These are phyloP conservation scores for Harpalus rufipes DNA, from an alignment of 2,888 invertebrate genomes.

Conservation along the genomic window DNA sequence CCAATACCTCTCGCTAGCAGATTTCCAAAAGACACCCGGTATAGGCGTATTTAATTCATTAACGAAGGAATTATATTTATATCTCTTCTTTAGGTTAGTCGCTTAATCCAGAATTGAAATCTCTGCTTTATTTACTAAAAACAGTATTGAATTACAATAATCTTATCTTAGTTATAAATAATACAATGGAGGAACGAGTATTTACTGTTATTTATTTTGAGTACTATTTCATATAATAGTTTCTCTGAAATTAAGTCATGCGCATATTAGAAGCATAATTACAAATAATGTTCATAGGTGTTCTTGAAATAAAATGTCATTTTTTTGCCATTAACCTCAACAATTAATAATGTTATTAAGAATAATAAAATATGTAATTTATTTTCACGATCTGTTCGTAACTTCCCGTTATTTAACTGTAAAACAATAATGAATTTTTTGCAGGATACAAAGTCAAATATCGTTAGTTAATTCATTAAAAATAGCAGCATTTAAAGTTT, in stretches of 20 bases:
- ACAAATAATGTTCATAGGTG: constrained; percentile 13
- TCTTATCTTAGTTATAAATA: no score
- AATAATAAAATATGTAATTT: constrained; percentile 30
- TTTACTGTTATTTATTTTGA: constrained; percentile 47
- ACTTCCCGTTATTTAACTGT: constrained; percentile 50
- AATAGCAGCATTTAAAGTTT: not conserved
- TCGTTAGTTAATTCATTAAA: constrained; percentile 27
- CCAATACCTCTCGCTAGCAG: no score
- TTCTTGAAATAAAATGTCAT: constrained; percentile 22
- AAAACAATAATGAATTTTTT: constrained; percentile 48
- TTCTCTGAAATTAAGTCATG: constrained; percentile 14
- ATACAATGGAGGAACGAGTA: not conserved
- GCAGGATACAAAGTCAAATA: constrained; percentile 6
- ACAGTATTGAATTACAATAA: no score
- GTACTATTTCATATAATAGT: constrained; percentile 36
- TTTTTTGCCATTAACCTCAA: constrained; percentile 22
- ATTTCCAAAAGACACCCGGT: no score
- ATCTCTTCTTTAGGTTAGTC: no score
- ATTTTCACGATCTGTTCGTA: constrained; percentile 16
- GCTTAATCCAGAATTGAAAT: no score
- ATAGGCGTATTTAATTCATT: no score
- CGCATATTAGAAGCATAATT: constrained; percentile 17
- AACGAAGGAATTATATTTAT: no score
- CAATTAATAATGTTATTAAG: constrained; percentile 28
- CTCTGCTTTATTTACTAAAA: no score